Base-by-base conservation (phyloP, 2,113 vertebrate genomes). In the Serilophus lunatus region DNA sequence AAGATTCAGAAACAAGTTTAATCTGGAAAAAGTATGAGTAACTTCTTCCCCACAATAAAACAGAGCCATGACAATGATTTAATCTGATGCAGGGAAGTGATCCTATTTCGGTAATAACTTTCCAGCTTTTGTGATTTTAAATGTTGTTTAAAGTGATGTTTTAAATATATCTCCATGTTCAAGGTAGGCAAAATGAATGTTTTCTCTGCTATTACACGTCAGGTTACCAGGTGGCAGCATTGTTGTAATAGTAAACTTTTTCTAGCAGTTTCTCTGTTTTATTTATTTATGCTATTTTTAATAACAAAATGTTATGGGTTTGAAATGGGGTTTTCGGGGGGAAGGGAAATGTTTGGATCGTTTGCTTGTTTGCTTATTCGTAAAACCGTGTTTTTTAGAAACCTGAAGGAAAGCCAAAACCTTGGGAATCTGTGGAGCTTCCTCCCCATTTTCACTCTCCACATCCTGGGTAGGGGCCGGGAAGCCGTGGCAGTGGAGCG, bases 211-310 rank as follows among this genome's bases (percentile, higher is more conserved):
- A 57, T 92, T 93, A 90, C 63, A 53, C 56, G 66, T 42, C 23
- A 81, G 53, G 57, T 95, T 97, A 91, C 94, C 89, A 97, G 96
- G 90, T 96, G 96, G 96, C 97, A 97, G 94, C 85, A 90, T 89
- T 96, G 93, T 23, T 87, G 63, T 51, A 57, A 82, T 1, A 68
- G 65, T 82, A 72, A 72, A 53, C 13, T 44, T 79, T 76, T 94
- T 95, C 91, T 83, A 88, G 82, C 54, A 69, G 87, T 77, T 81
- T 93, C 94, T 79, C 38, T 26, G 20, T 76, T 79, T 45, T 18
- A 51, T 65, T 76, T 51, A 33, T 65, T 18, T 81, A 66, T 60
- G 3, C 15, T 10, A 49, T 16, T 80, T 78, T 76, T 75, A 92
- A 77, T 82, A 87, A 68, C 29, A 83, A 80, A 92, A 90, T 42